phyloP scores from a whole-genome alignment of 1,140 invertebrate genomes.

The Macrotrachela quadricornifera region DNA sequence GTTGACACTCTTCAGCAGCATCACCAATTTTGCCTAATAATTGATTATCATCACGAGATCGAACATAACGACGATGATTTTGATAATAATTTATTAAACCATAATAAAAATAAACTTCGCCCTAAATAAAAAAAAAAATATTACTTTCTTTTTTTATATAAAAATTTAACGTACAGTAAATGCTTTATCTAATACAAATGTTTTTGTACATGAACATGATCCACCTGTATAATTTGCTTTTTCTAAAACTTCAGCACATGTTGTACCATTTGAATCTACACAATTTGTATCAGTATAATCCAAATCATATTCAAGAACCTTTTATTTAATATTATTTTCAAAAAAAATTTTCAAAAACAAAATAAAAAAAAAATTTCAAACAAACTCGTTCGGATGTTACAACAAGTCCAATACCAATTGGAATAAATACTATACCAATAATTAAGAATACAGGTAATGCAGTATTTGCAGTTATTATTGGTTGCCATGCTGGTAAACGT shows the following conservation, averaged over 20 bases:
- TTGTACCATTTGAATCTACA: too few species aligned
- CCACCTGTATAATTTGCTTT: slow-evolving; percentile 8
- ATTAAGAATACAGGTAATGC: slow-evolving; percentile 88
- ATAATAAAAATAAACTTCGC: slow-evolving; percentile 88
- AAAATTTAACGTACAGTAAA: slow-evolving; percentile 33
- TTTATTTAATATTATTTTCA: slow-evolving; percentile 9
- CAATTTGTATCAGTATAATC: slow-evolving; percentile 47
- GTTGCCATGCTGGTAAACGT: slow-evolving; percentile 88
- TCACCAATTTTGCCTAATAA: slow-evolving; percentile 42
- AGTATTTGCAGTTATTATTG: slow-evolving; percentile 86
- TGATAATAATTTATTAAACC: slow-evolving; percentile 92
- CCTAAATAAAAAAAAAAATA: slow-evolving; percentile 30
- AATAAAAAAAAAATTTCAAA: background rate
- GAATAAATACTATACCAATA: slow-evolving; percentile 86
- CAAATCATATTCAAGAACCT: slow-evolving; percentile 50
- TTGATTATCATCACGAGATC: slow-evolving; percentile 84
- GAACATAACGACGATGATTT: slow-evolving; percentile 92
- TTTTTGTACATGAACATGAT: slow-evolving; percentile 44
- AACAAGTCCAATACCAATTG: slow-evolving; percentile 70
- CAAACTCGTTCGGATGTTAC: slow-evolving; percentile 69
- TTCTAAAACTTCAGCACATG: too few species aligned
- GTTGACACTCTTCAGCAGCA: slow-evolving; percentile 23
- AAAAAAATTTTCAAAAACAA: background rate
- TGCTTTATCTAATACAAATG: slow-evolving; percentile 45
- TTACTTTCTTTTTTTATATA: background rate